phyloP scores from a whole-genome alignment of 2,797 vertebrate species.

The Tapera naevia region DNA sequence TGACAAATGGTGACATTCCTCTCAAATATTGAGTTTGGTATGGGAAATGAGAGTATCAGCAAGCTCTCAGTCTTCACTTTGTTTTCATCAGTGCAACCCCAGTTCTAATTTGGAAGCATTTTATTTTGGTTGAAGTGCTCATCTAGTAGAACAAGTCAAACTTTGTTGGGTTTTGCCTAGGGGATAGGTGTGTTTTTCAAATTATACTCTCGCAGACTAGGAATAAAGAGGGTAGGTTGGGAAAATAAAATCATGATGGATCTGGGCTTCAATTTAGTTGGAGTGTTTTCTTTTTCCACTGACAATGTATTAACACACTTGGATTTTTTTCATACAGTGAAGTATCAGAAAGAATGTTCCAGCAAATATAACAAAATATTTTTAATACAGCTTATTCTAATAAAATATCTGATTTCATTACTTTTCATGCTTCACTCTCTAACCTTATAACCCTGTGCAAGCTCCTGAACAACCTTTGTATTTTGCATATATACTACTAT shows the following conservation, averaged over 20 bases:
- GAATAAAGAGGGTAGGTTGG: background rate
- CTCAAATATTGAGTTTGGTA: background rate
- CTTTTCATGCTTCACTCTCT: background rate
- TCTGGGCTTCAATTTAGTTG: background rate
- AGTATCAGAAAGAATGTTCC: background rate
- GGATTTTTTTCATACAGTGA: background rate
- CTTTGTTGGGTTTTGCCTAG: conserved; percentile 36
- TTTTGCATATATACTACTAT: background rate
- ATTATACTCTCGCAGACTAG: conserved; percentile 5
- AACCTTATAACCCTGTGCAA: background rate
- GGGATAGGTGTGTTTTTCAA: conserved; percentile 46
- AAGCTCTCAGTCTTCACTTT: background rate
- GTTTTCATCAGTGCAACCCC: background rate
- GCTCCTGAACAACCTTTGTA: background rate
- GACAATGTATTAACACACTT: background rate
- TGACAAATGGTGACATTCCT: background rate
- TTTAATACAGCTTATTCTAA: background rate
- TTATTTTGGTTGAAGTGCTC: conserved; percentile 18
- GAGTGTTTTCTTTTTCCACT: no score
- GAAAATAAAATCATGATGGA: background rate
- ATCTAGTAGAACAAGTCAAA: conserved; percentile 44
- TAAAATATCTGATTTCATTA: background rate
- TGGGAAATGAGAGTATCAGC: background rate
- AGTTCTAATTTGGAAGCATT: conserved; percentile 30
- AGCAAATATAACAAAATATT: background rate